phyloP scores from a whole-genome alignment of 2,113 vertebrate species.

The Petaurus breviceps region DNA sequence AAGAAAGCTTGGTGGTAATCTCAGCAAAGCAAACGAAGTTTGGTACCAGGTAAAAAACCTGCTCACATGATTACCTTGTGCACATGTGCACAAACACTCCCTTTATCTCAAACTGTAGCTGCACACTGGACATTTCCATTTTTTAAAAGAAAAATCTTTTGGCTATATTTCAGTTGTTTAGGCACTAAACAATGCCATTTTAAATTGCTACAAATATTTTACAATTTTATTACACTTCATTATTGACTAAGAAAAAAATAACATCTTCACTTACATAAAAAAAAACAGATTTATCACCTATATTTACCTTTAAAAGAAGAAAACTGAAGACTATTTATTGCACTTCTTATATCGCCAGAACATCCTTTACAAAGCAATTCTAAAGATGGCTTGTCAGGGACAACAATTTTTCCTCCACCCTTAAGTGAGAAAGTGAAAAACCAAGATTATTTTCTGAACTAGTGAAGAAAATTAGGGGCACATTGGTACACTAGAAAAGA shows the following conservation, averaged over 20 bases:
- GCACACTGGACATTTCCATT: not conserved
- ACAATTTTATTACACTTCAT: slow-evolving; percentile 18
- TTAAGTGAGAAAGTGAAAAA: slow-evolving; percentile 77
- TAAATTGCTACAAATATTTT: slow-evolving; percentile 26
- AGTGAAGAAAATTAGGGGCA: slow-evolving; percentile 1
- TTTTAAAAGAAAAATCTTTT: not conserved
- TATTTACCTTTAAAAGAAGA: slow-evolving; percentile 88
- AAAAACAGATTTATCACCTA: not conserved
- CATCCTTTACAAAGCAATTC: slow-evolving; percentile 92
- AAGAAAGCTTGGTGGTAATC: not conserved
- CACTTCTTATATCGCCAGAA: slow-evolving; percentile 95
- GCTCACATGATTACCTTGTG: not conserved
- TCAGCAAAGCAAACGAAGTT: not conserved
- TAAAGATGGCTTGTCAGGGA: slow-evolving; percentile 86
- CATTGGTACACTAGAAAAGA: slow-evolving; percentile 29
- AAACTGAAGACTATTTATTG: slow-evolving; percentile 97
- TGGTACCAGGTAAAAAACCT: not conserved
- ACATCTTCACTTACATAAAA: not conserved
- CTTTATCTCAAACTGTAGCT: not conserved
- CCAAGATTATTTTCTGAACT: slow-evolving; percentile 49
- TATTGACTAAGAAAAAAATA: slow-evolving; percentile 10
- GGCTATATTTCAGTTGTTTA: not conserved
- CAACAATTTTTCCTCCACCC: slow-evolving; percentile 84
- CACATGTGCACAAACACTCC: not conserved
- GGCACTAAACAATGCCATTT: not conserved